phyloP scores from a whole-genome alignment of 2,113 vertebrate species.

The Sylvia atricapilla region DNA sequence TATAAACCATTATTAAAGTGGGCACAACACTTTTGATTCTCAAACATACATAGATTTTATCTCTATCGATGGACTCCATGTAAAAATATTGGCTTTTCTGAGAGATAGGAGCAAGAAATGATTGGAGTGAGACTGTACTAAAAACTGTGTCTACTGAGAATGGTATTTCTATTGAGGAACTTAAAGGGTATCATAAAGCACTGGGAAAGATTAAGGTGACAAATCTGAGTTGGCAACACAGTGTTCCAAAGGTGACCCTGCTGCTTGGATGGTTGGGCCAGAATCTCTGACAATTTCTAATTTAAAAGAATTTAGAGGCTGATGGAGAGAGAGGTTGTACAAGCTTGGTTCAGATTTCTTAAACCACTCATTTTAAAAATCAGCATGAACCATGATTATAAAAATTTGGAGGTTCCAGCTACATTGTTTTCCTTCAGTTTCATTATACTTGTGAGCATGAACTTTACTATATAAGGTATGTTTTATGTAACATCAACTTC shows the following conservation, averaged over 20 bases:
- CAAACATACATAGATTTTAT: not conserved
- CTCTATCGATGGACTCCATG: not conserved
- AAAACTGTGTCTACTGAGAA: not conserved
- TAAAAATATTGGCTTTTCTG: not conserved
- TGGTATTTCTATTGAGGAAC: not conserved
- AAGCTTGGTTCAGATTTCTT: not conserved
- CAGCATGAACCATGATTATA: not conserved
- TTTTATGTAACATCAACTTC: not conserved
- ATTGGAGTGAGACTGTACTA: not conserved
- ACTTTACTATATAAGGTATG: not conserved
- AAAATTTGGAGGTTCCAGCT: not conserved
- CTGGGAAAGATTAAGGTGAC: not conserved
- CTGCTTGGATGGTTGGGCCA: not conserved
- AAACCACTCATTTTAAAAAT: not conserved
- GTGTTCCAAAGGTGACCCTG: not conserved
- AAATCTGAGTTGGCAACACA: not conserved
- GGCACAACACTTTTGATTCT: not conserved
- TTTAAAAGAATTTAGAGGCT: not conserved
- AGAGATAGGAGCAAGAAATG: not conserved
- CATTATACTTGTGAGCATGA: not conserved
- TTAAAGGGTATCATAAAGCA: not conserved
- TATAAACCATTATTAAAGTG: not conserved
- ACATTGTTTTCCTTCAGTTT: not conserved
- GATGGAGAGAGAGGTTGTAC: not conserved
- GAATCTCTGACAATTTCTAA: not conserved